Conservation (phyloP, 2,113 vertebrate genomes). For the Plestiodon gilberti region DNA sequence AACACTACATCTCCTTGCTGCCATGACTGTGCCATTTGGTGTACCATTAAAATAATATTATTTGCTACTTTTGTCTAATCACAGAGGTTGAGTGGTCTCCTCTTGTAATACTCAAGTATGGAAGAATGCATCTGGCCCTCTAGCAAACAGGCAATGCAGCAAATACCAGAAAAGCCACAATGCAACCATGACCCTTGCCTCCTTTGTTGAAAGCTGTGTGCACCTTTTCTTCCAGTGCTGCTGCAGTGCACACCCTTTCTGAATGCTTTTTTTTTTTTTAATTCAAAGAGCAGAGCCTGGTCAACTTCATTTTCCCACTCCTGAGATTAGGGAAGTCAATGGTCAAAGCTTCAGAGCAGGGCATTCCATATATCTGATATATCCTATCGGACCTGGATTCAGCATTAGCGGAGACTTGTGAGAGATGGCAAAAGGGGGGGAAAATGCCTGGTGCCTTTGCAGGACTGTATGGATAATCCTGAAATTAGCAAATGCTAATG, state of each 20-base stretch:
- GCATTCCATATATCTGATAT: not conserved
- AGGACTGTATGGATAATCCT: not conserved
- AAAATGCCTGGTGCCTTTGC: not conserved
- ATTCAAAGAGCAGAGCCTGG: not conserved
- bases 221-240: not conserved
- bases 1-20: no score
- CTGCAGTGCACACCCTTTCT: not conserved
- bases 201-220: not conserved
- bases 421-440: not conserved
- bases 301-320: not conserved
- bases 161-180: not conserved
- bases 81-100: not conserved
- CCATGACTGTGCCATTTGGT: not conserved
- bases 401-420: not conserved
- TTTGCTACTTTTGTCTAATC: no score
- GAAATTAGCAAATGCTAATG: not conserved
- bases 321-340: not conserved
- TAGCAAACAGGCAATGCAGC: not conserved
- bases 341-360: not conserved
- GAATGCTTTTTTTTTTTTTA: no score
- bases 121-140: not conserved
- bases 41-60: not conserved
- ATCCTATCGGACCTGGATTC: not conserved
- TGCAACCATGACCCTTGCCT: not conserved
- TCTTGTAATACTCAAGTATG: not conserved